Conservation (phyloP, 2,888 invertebrate genomes). For the Plebejus argus region DNA sequence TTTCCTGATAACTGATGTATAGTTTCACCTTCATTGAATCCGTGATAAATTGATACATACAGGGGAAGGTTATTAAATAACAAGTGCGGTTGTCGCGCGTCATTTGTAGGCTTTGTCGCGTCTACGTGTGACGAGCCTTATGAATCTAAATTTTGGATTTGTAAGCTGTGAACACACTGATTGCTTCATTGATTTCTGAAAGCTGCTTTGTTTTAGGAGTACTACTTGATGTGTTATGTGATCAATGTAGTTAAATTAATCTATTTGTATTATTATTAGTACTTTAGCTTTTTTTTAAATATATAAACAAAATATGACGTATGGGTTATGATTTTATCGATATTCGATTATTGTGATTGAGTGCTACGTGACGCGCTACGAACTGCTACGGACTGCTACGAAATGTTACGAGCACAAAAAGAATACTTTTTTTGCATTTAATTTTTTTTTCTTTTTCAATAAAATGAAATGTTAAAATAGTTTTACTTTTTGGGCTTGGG, state of each 20-base stretch:
- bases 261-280: neutral
- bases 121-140: conserved; percentile 45
- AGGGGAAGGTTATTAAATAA: conserved; percentile 77
- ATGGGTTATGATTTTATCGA: neutral
- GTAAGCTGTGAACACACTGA: conserved; percentile 40
- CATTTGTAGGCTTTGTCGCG: conserved; percentile 54
- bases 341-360: neutral
- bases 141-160: conserved; percentile 53
- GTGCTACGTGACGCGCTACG: neutral
- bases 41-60: conserved; percentile 76
- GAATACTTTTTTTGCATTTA: neutral
- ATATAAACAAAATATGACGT: neutral
- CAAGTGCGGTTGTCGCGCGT: conserved; percentile 65
- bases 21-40: conserved; percentile 79
- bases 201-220: neutral
- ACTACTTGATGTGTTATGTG: too few relatives aligned
- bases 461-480: too few relatives aligned
- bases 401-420: neutral
- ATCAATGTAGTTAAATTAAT: neutral
- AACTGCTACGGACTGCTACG: neutral
- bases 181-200: neutral
- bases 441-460: too few relatives aligned
- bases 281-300: neutral
- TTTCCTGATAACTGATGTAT: conserved; percentile 75
- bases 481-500: too few relatives aligned